Evolutionary conservation across 1,140 invertebrate genomes (phyloP).

Genomic region (Drosophila teissieri): DNA sequence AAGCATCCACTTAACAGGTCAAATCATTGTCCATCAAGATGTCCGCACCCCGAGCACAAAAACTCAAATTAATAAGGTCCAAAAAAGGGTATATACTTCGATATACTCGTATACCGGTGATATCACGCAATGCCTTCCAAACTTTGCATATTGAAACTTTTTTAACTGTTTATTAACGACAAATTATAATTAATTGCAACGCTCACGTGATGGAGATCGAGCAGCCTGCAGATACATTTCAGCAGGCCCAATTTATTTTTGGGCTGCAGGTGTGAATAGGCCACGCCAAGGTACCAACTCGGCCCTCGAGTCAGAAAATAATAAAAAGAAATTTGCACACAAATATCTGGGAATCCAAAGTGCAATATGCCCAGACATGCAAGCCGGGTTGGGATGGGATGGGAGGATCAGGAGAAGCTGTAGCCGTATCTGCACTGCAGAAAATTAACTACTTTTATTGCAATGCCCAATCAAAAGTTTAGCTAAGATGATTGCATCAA

Average conservation of each 20-base stretch:
- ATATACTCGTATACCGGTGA: slow-evolving; percentile 20
- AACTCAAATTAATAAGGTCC: slow-evolving; percentile 15
- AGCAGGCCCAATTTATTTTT: slow-evolving; percentile 76
- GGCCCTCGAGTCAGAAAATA: slow-evolving; percentile 25
- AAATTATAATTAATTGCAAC: slow-evolving; percentile 83
- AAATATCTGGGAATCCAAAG: slow-evolving; percentile 36
- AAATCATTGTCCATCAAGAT: slow-evolving; percentile 69
- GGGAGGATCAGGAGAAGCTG: slow-evolving; percentile 5
- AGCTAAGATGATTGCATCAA: no score
- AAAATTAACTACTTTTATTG: background rate
- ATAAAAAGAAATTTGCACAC: slow-evolving; percentile 28
- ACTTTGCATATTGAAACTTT: slow-evolving; percentile 13
- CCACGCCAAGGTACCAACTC: slow-evolving; percentile 34
- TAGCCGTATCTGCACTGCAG: background rate
- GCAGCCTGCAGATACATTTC: slow-evolving; percentile 77
- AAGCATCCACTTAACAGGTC: slow-evolving; percentile 34
- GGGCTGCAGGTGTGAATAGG: slow-evolving; percentile 77
- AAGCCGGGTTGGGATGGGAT: slow-evolving; percentile 25
- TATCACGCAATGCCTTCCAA: slow-evolving; percentile 31
- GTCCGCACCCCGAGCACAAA: slow-evolving; percentile 58
- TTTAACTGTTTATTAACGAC: slow-evolving; percentile 71
- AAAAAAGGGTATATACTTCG: slow-evolving; percentile 3
- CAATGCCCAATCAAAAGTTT: no score
- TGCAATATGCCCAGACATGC: slow-evolving; percentile 51
- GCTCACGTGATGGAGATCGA: slow-evolving; percentile 80